Conservation (phyloP, 2,113 vertebrate species). For the Pomatostomus ruficeps region DNA sequence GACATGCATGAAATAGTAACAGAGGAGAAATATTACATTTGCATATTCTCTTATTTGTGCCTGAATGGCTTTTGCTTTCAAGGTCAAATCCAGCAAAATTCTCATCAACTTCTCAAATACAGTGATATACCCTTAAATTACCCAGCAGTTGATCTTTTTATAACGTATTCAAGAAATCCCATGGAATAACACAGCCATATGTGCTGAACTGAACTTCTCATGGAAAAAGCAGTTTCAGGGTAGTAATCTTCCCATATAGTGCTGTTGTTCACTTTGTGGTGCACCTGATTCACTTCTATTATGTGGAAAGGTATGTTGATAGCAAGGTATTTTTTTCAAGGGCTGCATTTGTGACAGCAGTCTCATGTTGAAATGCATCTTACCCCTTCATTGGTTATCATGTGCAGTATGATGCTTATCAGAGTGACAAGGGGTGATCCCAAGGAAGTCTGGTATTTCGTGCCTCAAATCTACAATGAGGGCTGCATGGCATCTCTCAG, state of each 20-base stretch:
- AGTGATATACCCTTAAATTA: neutral
- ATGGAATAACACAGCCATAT: neutral
- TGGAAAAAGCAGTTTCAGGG: neutral
- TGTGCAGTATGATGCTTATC: neutral
- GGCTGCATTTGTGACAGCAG: fast-evolving
- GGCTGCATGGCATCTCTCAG: neutral
- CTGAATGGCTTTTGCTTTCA: neutral
- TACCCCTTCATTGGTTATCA: neutral
- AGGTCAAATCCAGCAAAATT: neutral
- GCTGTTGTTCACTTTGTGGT: neutral
- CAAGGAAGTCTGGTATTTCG: neutral
- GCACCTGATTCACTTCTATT: neutral
- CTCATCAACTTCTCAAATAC: neutral
- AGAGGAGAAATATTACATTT: neutral
- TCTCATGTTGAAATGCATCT: neutral
- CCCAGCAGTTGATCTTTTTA: neutral
- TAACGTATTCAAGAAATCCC: neutral
- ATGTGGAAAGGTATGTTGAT: neutral
- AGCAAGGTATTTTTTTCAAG: neutral
- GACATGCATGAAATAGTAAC: neutral
- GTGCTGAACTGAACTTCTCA: neutral
- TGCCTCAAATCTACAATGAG: neutral
- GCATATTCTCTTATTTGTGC: neutral
- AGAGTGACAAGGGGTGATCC: neutral
- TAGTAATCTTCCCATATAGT: neutral